Base-by-base conservation (phyloP, 1,140 invertebrate species). In the Listronotus bonariensis region DNA sequence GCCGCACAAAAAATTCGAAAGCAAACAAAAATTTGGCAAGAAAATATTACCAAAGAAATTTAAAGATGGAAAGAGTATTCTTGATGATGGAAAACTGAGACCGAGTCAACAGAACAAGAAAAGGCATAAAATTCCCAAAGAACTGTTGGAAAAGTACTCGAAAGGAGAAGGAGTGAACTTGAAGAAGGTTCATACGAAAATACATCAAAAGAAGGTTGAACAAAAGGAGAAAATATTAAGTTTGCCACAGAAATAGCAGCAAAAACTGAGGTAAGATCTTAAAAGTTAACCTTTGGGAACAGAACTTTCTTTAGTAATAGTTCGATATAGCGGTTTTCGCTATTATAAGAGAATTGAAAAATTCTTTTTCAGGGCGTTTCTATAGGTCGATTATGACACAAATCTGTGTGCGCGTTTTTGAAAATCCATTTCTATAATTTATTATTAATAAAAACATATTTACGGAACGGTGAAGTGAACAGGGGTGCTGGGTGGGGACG, bases 231-330 rank as follows among this genome's bases (percentile, higher is more conserved):
- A 15, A 81, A 86, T 64, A 82, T 88, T 43, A 80, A 88, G 64
- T 86, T 84, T 78, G 84, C 90, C 15, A 81, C 86, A n/a, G 84
- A 91, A 74, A 85, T 90, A 74, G 83, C 92, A 15, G 89, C 91
- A 1, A 83, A 89, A 68, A 81, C 89, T 34, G 91, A 95, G 77
- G 77, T 65, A 59, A 41, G 20, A n/a, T n/a, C n/a, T n/a, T n/a
- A n/a, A n/a, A n/a, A n/a, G n/a, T n/a, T n/a, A n/a, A n/a, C n/a
- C n/a, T n/a, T n/a, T n/a, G n/a, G n/a, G n/a, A n/a, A n/a, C n/a
- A n/a, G n/a, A n/a, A n/a, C n/a, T n/a, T n/a, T n/a, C n/a, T n/a
- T n/a, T n/a, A n/a, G n/a, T n/a, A n/a, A n/a, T n/a, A n/a, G n/a
- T n/a, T n/a, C n/a, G n/a, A n/a, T n/a, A n/a, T n/a, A n/a, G n/a